Conservation (phyloP, 2,113 vertebrate species). For the Cettia cetti region DNA sequence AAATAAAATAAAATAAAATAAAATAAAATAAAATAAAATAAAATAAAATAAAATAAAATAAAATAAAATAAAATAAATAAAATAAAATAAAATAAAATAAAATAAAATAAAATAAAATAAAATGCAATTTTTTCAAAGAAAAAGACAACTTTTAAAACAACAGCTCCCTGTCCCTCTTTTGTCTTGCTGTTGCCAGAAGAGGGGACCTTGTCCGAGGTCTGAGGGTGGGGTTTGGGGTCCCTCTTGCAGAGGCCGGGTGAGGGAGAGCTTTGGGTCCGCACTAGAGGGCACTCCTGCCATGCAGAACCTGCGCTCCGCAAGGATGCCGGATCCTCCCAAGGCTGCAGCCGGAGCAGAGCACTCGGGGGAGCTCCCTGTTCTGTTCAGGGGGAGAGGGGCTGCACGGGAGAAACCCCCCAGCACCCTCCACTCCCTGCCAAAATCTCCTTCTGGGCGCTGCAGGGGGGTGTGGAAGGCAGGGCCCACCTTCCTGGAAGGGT, state of each 20-base stretch:
- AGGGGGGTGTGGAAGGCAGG: too few relatives aligned
- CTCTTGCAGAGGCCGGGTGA: neutral
- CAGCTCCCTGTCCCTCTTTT: neutral
- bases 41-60: neutral
- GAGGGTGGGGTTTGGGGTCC: neutral
- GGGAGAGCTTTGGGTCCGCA: neutral
- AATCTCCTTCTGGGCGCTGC: neutral
- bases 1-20: too few relatives aligned
- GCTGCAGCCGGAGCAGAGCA: rapidly evolving
- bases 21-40: too few relatives aligned
- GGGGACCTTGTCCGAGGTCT: rapidly evolving
- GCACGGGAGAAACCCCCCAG: neutral
- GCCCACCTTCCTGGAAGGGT: neutral
- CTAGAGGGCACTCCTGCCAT: constrained; percentile 50
- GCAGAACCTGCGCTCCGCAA: neutral
- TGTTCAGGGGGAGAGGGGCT: rapidly evolving
- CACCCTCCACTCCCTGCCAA: neutral
- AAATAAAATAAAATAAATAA: neutral
- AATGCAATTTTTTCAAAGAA: neutral
- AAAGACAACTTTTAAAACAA: neutral
- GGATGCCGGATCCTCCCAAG: rapidly evolving
- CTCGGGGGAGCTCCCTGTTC: rapidly evolving
- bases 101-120: too few relatives aligned
- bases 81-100: too few relatives aligned
- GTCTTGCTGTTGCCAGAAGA: neutral